These are phyloP conservation scores for Ceratoteleas bidentatus DNA, from an alignment of 1,140 invertebrate genomes.

Conservation along the genomic window DNA sequence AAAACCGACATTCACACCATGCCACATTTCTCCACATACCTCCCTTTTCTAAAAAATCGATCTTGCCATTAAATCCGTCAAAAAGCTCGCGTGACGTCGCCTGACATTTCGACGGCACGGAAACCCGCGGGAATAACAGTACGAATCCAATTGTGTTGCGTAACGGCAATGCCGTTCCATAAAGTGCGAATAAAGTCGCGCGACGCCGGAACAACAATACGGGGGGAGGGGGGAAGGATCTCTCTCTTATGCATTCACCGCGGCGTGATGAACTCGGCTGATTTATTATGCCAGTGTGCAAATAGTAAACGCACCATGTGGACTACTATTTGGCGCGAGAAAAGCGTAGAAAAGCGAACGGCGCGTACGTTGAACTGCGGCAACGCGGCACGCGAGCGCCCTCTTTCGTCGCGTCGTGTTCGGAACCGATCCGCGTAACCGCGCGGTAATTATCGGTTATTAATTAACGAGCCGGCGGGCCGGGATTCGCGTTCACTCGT, in stretches of 20 bases:
- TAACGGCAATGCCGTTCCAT: constrained; percentile 53
- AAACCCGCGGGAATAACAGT: constrained; percentile 43
- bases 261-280: constrained; percentile 53
- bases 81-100: not conserved
- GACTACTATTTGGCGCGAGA: constrained; percentile 57
- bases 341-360: constrained; percentile 51
- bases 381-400: constrained; percentile 28
- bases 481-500: constrained; percentile 9
- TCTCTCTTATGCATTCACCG: not conserved
- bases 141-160: constrained; percentile 46
- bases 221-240: not conserved
- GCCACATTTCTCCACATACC: no score
- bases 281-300: constrained; percentile 65
- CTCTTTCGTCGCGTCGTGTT: constrained; percentile 16
- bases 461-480: constrained; percentile 9
- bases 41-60: no score
- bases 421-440: not conserved
- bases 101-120: constrained; percentile 12
- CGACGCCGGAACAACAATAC: constrained; percentile 32
- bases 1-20: no score
- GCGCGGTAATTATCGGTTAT: constrained; percentile 32
- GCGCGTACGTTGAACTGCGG: constrained; percentile 53
- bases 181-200: constrained; percentile 40
- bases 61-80: no score
- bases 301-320: constrained; percentile 50